A percentile compares a stretch with the other conserved stretches of the same genome.
Evolutionary conservation across 2,113 vertebrate genomes (phyloP).

Genomic region (Burhinus bistriatus): DNA sequence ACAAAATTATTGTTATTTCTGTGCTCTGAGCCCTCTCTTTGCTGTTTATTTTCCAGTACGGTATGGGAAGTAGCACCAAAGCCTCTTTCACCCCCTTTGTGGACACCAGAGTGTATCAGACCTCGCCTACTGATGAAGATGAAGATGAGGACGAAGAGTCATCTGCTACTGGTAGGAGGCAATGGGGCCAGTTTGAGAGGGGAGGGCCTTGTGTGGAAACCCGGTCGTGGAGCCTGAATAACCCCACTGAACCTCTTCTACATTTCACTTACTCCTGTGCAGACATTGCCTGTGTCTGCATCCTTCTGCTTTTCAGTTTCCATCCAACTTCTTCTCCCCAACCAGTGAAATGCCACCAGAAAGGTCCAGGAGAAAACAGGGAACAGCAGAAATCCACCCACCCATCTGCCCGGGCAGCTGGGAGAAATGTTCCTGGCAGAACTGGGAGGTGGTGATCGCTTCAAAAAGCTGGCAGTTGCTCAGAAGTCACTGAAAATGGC

Average conservation of each 20-base stretch:
- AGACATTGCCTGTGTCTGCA: not conserved
- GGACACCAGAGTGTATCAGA: conserved; percentile 95
- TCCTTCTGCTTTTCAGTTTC: not conserved
- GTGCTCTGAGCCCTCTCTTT: not conserved
- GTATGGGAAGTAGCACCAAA: conserved; percentile 91
- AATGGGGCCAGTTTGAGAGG: not conserved
- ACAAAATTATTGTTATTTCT: not conserved
- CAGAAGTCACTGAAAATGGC: not conserved
- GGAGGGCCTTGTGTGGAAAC: not conserved
- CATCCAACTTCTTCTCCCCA: not conserved
- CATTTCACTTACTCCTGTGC: not conserved
- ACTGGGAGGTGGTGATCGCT: not conserved
- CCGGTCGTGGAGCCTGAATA: not conserved
- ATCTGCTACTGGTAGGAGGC: conserved; percentile 82
- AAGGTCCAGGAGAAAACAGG: not conserved
- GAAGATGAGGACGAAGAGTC: conserved; percentile 84
- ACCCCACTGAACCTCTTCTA: not conserved
- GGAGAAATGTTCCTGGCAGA: not conserved
- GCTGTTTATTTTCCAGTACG: conserved; percentile 78
- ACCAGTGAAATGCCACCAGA: not conserved
- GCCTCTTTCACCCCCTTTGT: conserved; percentile 96
- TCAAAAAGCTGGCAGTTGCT: not conserved
- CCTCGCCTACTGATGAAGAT: conserved; percentile 92
- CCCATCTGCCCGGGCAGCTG: accelerated
- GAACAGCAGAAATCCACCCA: not conserved